phyloP scores from a whole-genome alignment of 2,797 vertebrate species.

The Vireo griseus region DNA sequence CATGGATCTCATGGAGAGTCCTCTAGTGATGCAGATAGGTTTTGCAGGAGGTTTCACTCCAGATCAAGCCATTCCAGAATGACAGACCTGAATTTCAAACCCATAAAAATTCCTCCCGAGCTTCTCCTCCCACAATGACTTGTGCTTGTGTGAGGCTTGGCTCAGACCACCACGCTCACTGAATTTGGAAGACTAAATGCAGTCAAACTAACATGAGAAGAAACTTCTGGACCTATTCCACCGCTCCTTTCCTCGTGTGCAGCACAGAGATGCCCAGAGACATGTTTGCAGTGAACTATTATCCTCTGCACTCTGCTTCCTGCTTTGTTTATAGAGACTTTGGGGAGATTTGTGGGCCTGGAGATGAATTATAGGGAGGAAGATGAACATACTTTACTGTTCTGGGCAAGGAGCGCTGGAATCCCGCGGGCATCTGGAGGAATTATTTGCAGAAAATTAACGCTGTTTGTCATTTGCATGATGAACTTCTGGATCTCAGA shows the following conservation, averaged over 20 bases:
- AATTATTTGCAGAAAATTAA: conserved; percentile 77
- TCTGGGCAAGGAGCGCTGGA: conserved; percentile 59
- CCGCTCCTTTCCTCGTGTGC: neutral
- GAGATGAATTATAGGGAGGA: conserved; percentile 62
- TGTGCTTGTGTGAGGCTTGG: neutral
- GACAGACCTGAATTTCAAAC: neutral
- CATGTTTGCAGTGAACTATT: conserved; percentile 38
- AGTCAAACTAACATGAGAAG: neutral
- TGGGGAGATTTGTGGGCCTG: conserved; percentile 66
- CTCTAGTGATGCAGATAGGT: neutral
- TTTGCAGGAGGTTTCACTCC: neutral
- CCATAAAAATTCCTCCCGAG: neutral
- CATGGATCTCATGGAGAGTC: neutral
- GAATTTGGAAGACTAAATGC: neutral
- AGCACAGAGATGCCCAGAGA: neutral
- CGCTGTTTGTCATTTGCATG: conserved; percentile 65
- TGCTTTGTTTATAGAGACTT: conserved; percentile 66
- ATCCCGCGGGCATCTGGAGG: conserved; percentile 65
- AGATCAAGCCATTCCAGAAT: neutral
- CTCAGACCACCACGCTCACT: neutral
- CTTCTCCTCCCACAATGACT: neutral
- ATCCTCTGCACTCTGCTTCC: conserved; percentile 37
- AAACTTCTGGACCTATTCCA: neutral
- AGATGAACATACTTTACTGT: conserved; percentile 71
- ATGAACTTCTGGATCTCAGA: conserved; percentile 62